These are phyloP conservation scores for Martes martes DNA, from an alignment of 2,113 vertebrate species.

Conservation along the genomic window DNA sequence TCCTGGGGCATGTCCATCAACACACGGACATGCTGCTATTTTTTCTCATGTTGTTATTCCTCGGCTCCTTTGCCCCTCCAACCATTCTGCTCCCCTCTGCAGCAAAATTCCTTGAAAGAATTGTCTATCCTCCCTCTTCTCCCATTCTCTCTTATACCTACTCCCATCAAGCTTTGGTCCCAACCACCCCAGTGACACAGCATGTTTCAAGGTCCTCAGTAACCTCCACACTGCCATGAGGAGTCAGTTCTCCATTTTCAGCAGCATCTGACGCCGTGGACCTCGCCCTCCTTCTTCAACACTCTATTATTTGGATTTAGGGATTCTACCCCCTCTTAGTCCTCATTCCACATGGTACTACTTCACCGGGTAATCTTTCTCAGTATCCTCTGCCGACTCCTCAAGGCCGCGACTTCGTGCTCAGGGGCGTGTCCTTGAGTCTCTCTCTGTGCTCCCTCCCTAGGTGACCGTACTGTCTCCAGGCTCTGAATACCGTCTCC, in stretches of 20 bases:
- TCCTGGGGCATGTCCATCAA: not conserved
- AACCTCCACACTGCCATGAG: not conserved
- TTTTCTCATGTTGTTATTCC: not conserved
- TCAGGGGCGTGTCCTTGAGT: not conserved
- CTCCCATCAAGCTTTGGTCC: not conserved
- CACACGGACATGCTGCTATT: not conserved
- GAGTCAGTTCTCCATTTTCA: not conserved
- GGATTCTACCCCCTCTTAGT: not conserved
- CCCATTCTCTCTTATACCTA: not conserved
- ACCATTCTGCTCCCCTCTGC: not conserved
- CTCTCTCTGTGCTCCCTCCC: not conserved
- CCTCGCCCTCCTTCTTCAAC: not conserved
- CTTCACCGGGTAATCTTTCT: not conserved
- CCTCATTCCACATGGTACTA: not conserved
- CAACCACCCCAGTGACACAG: not conserved
- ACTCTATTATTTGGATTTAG: not conserved
- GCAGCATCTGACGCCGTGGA: not conserved
- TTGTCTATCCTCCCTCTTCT: not conserved
- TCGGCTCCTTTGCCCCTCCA: not conserved
- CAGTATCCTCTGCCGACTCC: not conserved
- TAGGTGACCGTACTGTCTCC: not conserved
- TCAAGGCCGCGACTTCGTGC: not conserved
- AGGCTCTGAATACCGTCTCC: not conserved
- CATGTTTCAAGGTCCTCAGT: not conserved
- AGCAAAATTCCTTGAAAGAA: not conserved